Evolutionary conservation across 1,140 invertebrate species (phyloP), one percentile per base, ranked within the genome.

Genomic region (Ridgeia piscesae): DNA sequence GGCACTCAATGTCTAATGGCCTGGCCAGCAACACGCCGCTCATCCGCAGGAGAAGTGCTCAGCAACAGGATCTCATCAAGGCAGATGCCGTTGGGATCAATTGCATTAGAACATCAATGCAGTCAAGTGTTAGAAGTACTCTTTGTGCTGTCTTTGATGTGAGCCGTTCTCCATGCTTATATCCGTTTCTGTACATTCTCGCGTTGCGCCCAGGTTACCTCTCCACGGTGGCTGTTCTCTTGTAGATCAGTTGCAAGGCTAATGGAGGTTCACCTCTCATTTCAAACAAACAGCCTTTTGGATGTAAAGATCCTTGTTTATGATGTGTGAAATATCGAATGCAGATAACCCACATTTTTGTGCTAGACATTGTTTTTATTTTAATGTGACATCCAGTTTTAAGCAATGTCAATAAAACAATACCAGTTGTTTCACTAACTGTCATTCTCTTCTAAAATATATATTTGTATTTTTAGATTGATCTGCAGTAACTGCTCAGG

Each of bases 91-190:
- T 21, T 21, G 17, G 58, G 58, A 77, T 77, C 58, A 77, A 77
- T 77, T 77, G 58, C 58, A 77, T 77, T 77, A 77, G 58, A 77
- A 21, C 58, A 77, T 77, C 58, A 77, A 77, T 6, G 58, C 58
- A 31, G 58, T 77, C 58, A 77, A 77, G 58, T 91, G 42, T 58
- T 58, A 91, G 91, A 58, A 42, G 35, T 91, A 27, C 34, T 42
- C 89, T 42, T 91, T 35, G 89, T 91, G 89, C 4, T 27, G 33
- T 91, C 89, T 91, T 91, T 34, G 34, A 91, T 58, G 42, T 48
- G 42, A 11, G 4, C 42, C 35, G 33, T 58, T 33, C 33, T 35
- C 42, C 91, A n/a, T 33, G 91, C 35, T 31, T 27, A n/a, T n/a
- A 11, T 33, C 33, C 35, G 6, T 35, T 31, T 77, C 27, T 21